A percentile compares a stretch with the other conserved stretches of the same genome.
Conservation (phyloP, 2,113 vertebrate species). For the Muntiacus muntjak region DNA sequence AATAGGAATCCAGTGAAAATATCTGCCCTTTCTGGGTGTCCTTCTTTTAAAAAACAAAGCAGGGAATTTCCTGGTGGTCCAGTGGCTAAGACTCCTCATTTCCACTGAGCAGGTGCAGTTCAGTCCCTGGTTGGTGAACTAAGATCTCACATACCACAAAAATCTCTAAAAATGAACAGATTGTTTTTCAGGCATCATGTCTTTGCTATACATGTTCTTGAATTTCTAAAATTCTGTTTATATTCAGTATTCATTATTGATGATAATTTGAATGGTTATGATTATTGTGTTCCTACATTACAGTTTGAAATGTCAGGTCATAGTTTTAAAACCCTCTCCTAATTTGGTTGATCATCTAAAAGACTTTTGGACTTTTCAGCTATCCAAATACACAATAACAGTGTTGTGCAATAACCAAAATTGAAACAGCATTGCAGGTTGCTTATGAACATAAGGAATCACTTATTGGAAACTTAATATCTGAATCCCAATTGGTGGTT, state of each 20-base stretch:
- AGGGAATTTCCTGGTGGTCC: neutral
- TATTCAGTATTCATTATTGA: neutral
- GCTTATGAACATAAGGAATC: neutral
- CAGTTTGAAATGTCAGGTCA: neutral
- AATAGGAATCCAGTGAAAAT: neutral
- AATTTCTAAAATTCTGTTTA: neutral
- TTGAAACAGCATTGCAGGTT: neutral
- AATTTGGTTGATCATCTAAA: neutral
- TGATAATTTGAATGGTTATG: neutral
- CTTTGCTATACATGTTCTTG: neutral
- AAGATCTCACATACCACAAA: neutral
- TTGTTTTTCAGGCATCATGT: neutral
- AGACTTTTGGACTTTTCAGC: neutral
- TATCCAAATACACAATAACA: neutral
- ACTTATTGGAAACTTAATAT: neutral
- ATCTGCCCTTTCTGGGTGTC: neutral
- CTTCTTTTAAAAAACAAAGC: neutral
- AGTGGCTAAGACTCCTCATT: neutral
- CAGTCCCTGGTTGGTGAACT: neutral
- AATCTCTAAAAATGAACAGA: neutral
- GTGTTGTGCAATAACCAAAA: neutral
- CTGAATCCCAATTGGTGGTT: neutral
- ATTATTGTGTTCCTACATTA: neutral
- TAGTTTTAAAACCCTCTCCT: neutral
- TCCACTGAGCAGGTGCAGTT: neutral